Base-by-base conservation (phyloP, 23 tunicate species). In the Botrylloides violaceus region DNA sequence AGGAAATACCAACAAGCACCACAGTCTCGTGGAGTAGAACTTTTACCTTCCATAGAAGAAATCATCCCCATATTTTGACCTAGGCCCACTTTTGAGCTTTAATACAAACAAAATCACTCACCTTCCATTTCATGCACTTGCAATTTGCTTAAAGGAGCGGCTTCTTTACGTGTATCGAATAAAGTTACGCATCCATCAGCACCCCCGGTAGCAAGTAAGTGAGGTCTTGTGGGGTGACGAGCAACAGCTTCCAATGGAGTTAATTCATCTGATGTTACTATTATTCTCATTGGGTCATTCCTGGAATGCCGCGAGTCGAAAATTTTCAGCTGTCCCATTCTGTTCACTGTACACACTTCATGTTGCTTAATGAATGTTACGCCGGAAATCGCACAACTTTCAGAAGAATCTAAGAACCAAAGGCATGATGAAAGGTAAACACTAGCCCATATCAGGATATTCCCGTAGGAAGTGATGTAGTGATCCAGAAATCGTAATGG, bases 101-200 rank as follows among this genome's bases (percentile, higher is more conserved):
- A n/a, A n/a, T n/a, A n/a, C n/a, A n/a, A n/a, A n/a, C n/a, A 43
- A 9, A 43, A 9, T 9, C 7, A 15, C 35, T 65, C 28, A 90
- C 97, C 79, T 36, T 90, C 97, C 29, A 78, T 61, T 25, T 79
- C 79, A 43, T 90, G 97, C 18, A 83, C 58, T 70, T 90, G 85
- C 2, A 90, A 73, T 68, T 79, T 83, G 19, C 81, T 71, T 3
- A 90, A 75, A 20, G 91, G 79, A 58, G 85, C 78, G 32, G 50
- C 33, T 70, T 83, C 97, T 60, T 90, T 83, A 2, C 97, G 74
- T n/a, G 59, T 66, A 72, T 90, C 97, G 38, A 83, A 83, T 0
- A 79, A 21, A 6, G 89, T 83, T 21, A 90, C 97, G 34, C 85
- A 83, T 3, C 97, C 97, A 61, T 83, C 97, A 56, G 78, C 82